Conservation (phyloP, 1,140 invertebrate genomes). For the Cryptotermes secundus region DNA sequence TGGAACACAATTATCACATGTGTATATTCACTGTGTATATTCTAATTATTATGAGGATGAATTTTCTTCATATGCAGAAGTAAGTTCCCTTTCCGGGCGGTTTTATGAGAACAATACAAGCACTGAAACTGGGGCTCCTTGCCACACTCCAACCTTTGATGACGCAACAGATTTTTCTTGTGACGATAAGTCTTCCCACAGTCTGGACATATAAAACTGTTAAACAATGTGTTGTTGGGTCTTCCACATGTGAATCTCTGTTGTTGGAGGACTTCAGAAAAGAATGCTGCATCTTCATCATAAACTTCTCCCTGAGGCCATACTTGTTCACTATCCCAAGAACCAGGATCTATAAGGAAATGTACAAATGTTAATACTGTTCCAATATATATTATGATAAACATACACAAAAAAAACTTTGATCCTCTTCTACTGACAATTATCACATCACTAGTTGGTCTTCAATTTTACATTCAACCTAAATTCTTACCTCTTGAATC, state of each 20-base stretch:
- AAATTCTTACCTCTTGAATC: no score
- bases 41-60: neutral
- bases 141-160: slow-evolving; percentile 55
- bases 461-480: no score
- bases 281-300: neutral
- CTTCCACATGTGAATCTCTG: neutral
- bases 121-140: slow-evolving; percentile 52
- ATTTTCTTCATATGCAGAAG: neutral
- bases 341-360: neutral
- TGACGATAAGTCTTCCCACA: slow-evolving; percentile 25
- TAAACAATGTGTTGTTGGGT: neutral
- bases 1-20: no score
- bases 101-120: slow-evolving; percentile 44
- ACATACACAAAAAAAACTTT: neutral
- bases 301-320: neutral
- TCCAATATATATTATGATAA: neutral
- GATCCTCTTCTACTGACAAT: neutral
- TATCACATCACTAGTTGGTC: no score
- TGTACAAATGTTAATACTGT: neutral
- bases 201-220: slow-evolving; percentile 15
- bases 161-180: slow-evolving; percentile 49
- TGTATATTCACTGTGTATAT: no score
- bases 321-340: neutral
- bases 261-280: neutral
- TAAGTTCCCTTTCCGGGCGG: slow-evolving; percentile 18